Evolutionary conservation across 2,797 vertebrate genomes (phyloP), one percentile per base, ranked within the genome.

Genomic region (Silurus aristotelis): DNA sequence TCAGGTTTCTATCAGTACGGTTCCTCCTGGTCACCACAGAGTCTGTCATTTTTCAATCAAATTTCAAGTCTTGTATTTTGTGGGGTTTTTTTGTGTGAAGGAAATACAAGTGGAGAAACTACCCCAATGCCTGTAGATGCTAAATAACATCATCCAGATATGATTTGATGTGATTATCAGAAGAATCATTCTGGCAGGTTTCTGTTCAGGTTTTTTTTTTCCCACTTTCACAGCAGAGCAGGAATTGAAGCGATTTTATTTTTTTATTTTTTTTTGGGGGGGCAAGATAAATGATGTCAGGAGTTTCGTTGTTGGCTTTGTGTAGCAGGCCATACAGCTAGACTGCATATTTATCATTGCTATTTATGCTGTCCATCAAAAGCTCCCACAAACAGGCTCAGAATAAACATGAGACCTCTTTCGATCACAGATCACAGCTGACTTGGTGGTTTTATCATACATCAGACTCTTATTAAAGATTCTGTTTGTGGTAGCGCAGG

Each of bases 391-490:
- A 87, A 84, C 85, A 72, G 80, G 60, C 83, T 80, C 17, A 5
- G 80, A 90, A 89, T 87, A 87, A 87, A 84, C 84, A 89, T 85
- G 85, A 87, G 85, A 81, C 63, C 73, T 78, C 85, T 70, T 61
- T 85, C 81, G 81, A 80, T 85, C 72, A 70, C 75, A 84, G 85
- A 81, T 86, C 78, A 71, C 46, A 83, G 77, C 68, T 58, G 82
- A 84, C 84, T 80, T 86, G 88, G 83, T 83, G 86, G 75, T 84
- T 89, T 87, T 38, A 58, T 79, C 82, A 83, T 86, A 88, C 63
- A 83, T 80, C 70, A 84, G 48, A 64, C 25, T 25, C 61, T 82
- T 80, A 84, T 86, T 86, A 66, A 88, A 87, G 83, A 73, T 73
- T 64, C 70, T 58, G 81, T 83, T 81, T 19, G 25, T 12, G 9